phyloP scores from a whole-genome alignment of 2,797 vertebrate genomes.

The Semotilus atromaculatus region DNA sequence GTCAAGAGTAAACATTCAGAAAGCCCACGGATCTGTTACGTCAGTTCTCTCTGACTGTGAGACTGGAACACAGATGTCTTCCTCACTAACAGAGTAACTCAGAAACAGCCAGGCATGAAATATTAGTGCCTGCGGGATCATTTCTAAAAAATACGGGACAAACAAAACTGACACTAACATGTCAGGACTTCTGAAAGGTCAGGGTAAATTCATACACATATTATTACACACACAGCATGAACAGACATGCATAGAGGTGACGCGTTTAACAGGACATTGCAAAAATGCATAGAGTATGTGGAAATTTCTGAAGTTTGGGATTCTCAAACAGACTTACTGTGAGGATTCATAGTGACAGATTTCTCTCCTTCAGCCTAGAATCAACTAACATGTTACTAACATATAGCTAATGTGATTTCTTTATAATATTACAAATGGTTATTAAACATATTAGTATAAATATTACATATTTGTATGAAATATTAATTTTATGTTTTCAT shows the following conservation, averaged over 20 bases:
- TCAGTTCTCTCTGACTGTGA: neutral
- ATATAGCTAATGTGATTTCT: neutral
- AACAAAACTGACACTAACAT: neutral
- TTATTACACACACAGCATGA: neutral
- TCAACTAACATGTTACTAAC: neutral
- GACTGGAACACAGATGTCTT: neutral
- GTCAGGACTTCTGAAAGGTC: neutral
- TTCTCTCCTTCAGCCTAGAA: neutral
- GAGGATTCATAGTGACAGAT: neutral
- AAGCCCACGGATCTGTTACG: neutral
- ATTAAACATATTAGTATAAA: neutral
- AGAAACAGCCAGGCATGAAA: neutral
- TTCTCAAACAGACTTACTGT: neutral
- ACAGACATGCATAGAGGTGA: neutral
- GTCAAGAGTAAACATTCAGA: neutral
- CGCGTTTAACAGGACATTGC: neutral
- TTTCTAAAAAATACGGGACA: neutral
- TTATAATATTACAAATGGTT: neutral
- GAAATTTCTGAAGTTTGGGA: neutral
- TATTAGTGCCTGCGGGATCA: rapidly evolving
- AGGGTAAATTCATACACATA: neutral
- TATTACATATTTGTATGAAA: neutral
- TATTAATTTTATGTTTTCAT: neutral
- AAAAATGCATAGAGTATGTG: neutral
- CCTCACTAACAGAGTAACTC: neutral